These are phyloP conservation scores for Petaurus breviceps DNA, from an alignment of 2,113 vertebrate species.

Conservation along the genomic window DNA sequence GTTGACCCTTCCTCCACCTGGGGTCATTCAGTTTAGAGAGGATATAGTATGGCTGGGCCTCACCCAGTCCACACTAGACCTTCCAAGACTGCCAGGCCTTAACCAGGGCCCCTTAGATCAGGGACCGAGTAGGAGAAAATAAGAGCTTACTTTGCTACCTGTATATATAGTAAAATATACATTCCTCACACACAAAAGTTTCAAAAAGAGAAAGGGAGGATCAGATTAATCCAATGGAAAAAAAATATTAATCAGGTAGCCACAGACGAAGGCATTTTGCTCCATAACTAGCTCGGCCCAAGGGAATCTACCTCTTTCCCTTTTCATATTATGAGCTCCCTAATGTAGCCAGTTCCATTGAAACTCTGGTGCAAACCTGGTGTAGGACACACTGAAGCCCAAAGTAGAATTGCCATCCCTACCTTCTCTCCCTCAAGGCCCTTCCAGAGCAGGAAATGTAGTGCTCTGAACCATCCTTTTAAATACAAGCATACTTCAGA, in stretches of 20 bases:
- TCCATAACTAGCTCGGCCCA: neutral
- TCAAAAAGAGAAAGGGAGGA: neutral
- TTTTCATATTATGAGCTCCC: neutral
- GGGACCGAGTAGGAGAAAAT: neutral
- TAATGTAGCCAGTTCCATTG: neutral
- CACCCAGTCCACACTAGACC: neutral
- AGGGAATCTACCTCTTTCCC: neutral
- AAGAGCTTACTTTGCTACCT: neutral
- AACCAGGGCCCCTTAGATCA: neutral
- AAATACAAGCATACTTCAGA: neutral
- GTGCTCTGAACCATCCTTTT: neutral
- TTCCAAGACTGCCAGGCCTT: neutral
- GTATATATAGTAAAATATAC: neutral
- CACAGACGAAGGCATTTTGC: neutral
- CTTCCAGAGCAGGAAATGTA: neutral
- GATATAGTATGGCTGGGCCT: neutral
- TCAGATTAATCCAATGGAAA: neutral
- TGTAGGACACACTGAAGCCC: neutral
- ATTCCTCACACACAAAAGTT: neutral
- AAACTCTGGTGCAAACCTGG: neutral
- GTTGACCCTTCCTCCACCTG: neutral
- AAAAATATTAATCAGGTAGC: neutral
- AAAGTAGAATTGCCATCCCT: neutral
- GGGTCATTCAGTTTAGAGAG: rapidly evolving
- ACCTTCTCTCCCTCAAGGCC: neutral